Evolutionary conservation across 2,113 vertebrate species (phyloP).

Genomic region (Oncorhynchus nerka): DNA sequence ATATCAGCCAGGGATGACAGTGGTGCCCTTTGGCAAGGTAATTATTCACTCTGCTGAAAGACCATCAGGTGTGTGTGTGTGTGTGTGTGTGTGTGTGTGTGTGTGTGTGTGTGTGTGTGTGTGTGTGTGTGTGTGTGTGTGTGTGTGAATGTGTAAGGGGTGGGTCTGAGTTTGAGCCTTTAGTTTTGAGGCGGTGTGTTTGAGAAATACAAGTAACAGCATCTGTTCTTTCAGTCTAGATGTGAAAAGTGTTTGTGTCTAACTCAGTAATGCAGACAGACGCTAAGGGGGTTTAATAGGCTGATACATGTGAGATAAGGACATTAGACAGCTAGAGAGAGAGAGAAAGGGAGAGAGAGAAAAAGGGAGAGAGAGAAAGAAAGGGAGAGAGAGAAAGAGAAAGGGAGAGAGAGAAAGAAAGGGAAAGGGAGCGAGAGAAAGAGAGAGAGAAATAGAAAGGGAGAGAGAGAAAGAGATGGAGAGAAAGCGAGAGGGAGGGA

Average conservation of each 20-base stretch:
- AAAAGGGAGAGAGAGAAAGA: not conserved
- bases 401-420: not conserved
- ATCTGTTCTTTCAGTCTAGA: slow-evolving; percentile 53
- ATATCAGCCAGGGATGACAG: slow-evolving; percentile 73
- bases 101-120: too few relatives aligned
- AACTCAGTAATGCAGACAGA: slow-evolving; percentile 26
- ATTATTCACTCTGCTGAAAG: slow-evolving; percentile 72
- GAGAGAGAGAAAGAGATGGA: not conserved
- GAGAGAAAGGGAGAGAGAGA: not conserved
- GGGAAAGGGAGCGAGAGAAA: not conserved
- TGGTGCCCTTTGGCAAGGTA: slow-evolving; percentile 73
- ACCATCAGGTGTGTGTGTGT: slow-evolving; percentile 55
- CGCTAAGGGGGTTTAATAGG: slow-evolving; percentile 23
- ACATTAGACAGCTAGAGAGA: not conserved
- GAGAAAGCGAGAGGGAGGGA: not conserved
- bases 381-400: not conserved
- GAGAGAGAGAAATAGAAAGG: not conserved
- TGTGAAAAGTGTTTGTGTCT: slow-evolving; percentile 59
- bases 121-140: too few relatives aligned
- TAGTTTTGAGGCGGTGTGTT: slow-evolving; percentile 7
- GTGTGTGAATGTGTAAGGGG: slow-evolving; percentile 8
- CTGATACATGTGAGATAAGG: slow-evolving; percentile 29
- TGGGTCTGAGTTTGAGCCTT: slow-evolving; percentile 7
- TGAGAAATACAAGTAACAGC: slow-evolving; percentile 61
- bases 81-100: not conserved